Base-by-base conservation (phyloP, 2,113 vertebrate genomes). In the Campylomormyrus tamandua region DNA sequence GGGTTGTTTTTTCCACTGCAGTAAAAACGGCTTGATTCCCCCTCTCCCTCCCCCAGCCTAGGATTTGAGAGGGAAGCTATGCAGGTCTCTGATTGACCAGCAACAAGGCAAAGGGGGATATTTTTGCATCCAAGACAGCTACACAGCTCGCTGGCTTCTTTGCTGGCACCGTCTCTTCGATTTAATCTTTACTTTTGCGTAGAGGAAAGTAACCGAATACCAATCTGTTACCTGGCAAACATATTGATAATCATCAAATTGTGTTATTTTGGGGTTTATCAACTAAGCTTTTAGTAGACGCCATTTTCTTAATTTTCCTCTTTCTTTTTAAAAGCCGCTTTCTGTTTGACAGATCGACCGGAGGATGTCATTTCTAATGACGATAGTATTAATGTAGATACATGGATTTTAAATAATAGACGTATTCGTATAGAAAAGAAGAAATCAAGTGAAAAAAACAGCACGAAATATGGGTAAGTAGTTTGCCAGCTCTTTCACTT, bases 391-490 rank as follows among this genome's bases (percentile, higher is more conserved):
- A 93, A 93, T 92, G 94, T 93, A 92, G 93, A 94, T 92, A 94
- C 94, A 95, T 95, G 96, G 96, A 96, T 96, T 96, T 95, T 94
- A 94, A 95, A 95, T 95, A 92, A 94, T 93, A 93, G 94, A 94
- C 95, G 56, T 93, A 94, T 94, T 93, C 94, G 94, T 94, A 92
- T 93, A 92, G 42, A 50, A 90, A 92, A 90, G 91, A 92, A 89
- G 93, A 93, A 91, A 91, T 90, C 90, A 93, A 92, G 94, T 94
- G 94, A 91, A 93, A 93, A 39, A 84, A 88, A 93, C 94, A 94
- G 94, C 94, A 94, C 95, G 92, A 93, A 94, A 96, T 94, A 96
- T 96, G 96, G 96, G 96, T 96, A 95, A 96, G 96, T 96, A 93
- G 92, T 87, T 90, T 91, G 91, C 91, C 90, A 91, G 90, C 58